Percentiles rank a stretch among this genome's conserved stretches.
Evolutionary conservation across 1,140 invertebrate species (phyloP).

Genomic region (Calephelis nemesis): DNA sequence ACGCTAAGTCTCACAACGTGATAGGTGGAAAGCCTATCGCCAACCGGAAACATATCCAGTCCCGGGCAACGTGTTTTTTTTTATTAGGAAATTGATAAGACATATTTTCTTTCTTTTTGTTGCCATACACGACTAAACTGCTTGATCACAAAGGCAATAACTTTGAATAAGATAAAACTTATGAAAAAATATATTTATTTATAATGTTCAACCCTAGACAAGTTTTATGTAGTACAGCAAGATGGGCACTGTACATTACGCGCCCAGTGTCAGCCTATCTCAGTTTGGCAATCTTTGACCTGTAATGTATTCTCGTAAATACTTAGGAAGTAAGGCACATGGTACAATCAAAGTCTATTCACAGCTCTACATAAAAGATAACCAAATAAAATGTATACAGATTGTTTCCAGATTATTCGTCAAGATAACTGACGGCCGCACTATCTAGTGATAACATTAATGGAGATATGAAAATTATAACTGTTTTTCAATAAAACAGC

Average conservation of each 20-base stretch:
- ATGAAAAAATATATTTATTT: no score
- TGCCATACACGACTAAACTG: no score
- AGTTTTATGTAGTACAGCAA: constrained; percentile 18
- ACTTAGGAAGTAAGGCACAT: background rate
- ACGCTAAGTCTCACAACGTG: no score
- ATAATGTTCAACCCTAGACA: constrained; percentile 15
- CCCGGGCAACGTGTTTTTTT: no score
- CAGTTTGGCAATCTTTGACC: constrained; percentile 22
- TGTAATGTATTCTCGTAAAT: constrained; percentile 11
- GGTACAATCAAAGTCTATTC: background rate
- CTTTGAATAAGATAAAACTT: no score
- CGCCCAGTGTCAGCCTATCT: constrained; percentile 18
- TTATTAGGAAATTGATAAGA: no score
- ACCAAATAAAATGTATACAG: background rate
- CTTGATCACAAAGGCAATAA: no score
- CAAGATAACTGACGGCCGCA: constrained; percentile 4
- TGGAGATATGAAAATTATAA: constrained; percentile 12
- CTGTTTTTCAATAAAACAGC: background rate
- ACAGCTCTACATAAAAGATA: background rate
- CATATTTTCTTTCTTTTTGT: no score
- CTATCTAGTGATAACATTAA: constrained; percentile 12
- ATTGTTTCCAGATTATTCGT: constrained; percentile 19
- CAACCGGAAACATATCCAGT: no score
- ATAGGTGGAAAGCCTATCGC: no score
- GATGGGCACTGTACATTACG: constrained; percentile 23